Percentiles rank a stretch among this genome's conserved stretches.
These are phyloP conservation scores for Ormyrus nitidulus DNA, from an alignment of 2,888 invertebrate genomes.

Conservation along the genomic window DNA sequence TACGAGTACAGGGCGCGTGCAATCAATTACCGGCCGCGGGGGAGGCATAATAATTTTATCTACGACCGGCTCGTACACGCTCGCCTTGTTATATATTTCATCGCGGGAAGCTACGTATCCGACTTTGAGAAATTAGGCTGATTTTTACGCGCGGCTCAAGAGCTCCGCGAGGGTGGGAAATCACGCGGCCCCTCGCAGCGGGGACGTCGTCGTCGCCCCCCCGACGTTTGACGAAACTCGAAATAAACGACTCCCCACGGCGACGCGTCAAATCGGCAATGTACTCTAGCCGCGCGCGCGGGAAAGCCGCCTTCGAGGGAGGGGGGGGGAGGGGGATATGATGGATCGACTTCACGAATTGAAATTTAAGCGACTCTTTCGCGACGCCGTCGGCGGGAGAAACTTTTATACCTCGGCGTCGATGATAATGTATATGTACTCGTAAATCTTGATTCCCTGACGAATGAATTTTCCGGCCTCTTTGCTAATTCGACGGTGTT, in stretches of 20 bases:
- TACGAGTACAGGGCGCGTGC: background rate
- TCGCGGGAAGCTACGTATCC: background rate
- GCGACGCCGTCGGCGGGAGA: too few species aligned
- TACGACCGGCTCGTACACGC: background rate
- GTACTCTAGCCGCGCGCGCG: slow-evolving; percentile 26
- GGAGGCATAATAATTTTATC: background rate
- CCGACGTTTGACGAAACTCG: slow-evolving; percentile 60
- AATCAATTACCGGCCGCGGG: background rate
- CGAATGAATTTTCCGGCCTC: too few species aligned
- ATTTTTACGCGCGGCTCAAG: slow-evolving; percentile 15
- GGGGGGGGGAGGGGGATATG: slow-evolving; percentile 57
- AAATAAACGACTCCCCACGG: slow-evolving; percentile 63
- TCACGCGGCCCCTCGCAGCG: too few species aligned
- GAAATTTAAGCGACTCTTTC: slow-evolving; percentile 30
- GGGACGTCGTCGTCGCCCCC: background rate
- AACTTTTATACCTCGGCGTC: too few species aligned
- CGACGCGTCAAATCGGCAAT: slow-evolving; percentile 61
- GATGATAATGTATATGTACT: too few species aligned
- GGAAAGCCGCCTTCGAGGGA: slow-evolving; percentile 29
- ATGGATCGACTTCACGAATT: slow-evolving; percentile 64
- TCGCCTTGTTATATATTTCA: background rate
- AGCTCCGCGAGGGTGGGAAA: background rate
- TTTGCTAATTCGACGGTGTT: too few species aligned
- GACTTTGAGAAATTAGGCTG: slow-evolving; percentile 47
- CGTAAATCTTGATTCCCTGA: too few species aligned